These are phyloP conservation scores for Setipinna tenuifilis DNA, from an alignment of 2,797 vertebrate genomes.

Conservation along the genomic window DNA sequence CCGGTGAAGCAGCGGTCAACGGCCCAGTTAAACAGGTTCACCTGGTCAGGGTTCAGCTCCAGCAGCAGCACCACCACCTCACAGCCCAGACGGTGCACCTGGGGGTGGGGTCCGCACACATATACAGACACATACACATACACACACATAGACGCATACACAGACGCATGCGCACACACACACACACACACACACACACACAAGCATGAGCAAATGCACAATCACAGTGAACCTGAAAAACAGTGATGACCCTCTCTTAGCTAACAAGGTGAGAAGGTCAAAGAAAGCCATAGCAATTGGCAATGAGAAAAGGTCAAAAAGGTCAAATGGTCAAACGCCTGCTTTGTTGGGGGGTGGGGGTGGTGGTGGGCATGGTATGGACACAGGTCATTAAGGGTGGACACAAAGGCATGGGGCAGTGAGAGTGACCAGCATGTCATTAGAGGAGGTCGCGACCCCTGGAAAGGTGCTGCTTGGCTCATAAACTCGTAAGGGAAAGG, in stretches of 20 bases:
- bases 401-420: not conserved
- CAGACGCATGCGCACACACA: no score
- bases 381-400: not conserved
- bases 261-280: not conserved
- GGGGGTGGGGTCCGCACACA: conserved; percentile 8
- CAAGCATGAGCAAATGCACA: no score
- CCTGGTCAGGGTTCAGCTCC: conserved; percentile 96
- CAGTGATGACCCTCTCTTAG: not conserved
- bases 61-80: conserved; percentile 95
- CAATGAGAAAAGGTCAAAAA: not conserved
- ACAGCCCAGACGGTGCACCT: conserved; percentile 97
- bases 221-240: not conserved
- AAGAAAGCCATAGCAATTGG: not conserved
- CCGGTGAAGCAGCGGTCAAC: conserved; percentile 98
- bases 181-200: no score
- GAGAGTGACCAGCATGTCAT: not conserved
- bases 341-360: not conserved
- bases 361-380: not conserved
- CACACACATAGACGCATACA: no score
- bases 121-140: not conserved
- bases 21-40: conserved; percentile 98
- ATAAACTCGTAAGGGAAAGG: no score
- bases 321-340: not conserved
- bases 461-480: not conserved
- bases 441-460: not conserved